These are phyloP conservation scores for Rhabdophis nuchalis DNA, from an alignment of 2,797 vertebrate genomes.

Conservation along the genomic window DNA sequence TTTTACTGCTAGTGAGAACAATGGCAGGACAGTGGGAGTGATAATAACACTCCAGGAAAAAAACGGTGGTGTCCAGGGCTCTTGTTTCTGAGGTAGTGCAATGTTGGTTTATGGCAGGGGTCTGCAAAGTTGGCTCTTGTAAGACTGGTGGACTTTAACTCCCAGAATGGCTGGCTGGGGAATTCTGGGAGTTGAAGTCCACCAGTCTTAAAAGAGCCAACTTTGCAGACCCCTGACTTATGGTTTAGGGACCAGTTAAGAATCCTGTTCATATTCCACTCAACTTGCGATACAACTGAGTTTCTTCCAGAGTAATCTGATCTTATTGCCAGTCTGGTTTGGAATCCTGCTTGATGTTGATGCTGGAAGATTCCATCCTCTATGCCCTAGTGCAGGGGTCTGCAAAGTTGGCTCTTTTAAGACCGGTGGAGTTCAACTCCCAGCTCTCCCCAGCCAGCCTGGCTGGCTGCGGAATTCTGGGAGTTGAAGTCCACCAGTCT, in stretches of 20 bases:
- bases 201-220: no score
- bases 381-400: not conserved
- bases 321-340: not conserved
- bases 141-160: no score
- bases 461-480: no score
- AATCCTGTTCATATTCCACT: not conserved
- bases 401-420: no score
- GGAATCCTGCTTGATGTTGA: not conserved
- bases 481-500: no score
- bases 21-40: not conserved
- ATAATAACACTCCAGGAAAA: not conserved
- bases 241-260: not conserved
- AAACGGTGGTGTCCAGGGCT: not conserved
- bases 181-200: no score
- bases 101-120: no score
- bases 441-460: no score
- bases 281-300: not conserved
- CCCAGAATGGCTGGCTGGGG: no score
- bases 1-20: not conserved
- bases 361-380: not conserved
- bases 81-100: not conserved
- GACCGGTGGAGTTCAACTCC: no score
- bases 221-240: no score
- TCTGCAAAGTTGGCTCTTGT: no score
- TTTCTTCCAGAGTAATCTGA: not conserved